These are phyloP conservation scores for Junonia oenone DNA, from an alignment of 2,888 invertebrate species.

Conservation along the genomic window DNA sequence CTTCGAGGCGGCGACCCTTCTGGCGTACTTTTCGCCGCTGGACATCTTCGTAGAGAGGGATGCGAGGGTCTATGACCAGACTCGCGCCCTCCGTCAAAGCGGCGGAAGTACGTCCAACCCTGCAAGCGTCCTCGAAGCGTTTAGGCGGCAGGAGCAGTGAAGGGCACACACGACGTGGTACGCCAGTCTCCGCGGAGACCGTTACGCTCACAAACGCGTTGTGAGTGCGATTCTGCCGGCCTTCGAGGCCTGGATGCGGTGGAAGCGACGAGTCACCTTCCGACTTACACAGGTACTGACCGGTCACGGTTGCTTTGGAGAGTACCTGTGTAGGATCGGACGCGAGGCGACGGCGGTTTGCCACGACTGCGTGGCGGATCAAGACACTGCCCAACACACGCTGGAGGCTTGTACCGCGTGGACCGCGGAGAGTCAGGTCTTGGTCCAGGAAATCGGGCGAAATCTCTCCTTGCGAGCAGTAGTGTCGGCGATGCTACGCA, in stretches of 20 bases:
- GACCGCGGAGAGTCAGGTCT: neutral
- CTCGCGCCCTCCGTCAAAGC: neutral
- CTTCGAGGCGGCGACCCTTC: neutral
- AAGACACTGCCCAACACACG: too few species aligned
- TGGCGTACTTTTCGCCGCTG: neutral
- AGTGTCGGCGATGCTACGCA: too few species aligned
- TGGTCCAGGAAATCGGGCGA: too few species aligned
- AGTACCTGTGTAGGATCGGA: constrained; percentile 8
- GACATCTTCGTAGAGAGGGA: neutral
- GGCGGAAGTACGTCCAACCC: neutral
- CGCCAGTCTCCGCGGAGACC: neutral
- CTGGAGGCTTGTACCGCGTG: neutral
- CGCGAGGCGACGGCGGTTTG: neutral
- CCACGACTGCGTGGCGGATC: too few species aligned
- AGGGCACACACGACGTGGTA: neutral
- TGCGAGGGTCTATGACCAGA: neutral
- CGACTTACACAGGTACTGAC: constrained; percentile 5
- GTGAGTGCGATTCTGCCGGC: constrained; percentile 2
- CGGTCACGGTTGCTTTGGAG: constrained; percentile 21
- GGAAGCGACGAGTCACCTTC: constrained; percentile 15
- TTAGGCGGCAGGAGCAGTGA: neutral
- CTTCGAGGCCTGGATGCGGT: constrained; percentile 2
- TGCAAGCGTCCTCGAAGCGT: neutral
- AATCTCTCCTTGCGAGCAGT: too few species aligned
- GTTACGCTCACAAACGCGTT: neutral